These are phyloP conservation scores for Musca vetustissima DNA, from an alignment of 1,140 invertebrate genomes.

Conservation along the genomic window DNA sequence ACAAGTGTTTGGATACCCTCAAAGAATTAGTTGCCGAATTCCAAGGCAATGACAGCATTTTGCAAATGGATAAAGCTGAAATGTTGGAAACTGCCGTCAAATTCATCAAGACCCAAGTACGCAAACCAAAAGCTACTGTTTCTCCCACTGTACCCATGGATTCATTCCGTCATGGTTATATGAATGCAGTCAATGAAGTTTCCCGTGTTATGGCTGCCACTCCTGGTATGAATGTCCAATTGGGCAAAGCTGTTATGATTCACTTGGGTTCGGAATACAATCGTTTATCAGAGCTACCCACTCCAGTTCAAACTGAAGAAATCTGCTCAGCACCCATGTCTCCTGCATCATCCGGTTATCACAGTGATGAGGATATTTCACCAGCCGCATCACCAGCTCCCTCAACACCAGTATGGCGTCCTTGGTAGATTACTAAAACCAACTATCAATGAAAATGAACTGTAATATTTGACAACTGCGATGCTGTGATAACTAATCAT, in stretches of 20 bases:
- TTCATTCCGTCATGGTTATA: conserved; percentile 87
- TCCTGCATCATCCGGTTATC: conserved; percentile 51
- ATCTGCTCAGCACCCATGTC: conserved; percentile 32
- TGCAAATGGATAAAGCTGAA: conserved; percentile 95
- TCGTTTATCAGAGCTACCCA: conserved; percentile 59
- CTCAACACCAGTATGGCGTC: conserved; percentile 64
- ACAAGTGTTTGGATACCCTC: conserved; percentile 88
- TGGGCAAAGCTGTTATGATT: conserved; percentile 84
- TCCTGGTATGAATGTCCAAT: conserved; percentile 78
- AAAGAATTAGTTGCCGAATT: conserved; percentile 91
- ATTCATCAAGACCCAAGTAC: conserved; percentile 65
- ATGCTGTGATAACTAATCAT: too few species aligned
- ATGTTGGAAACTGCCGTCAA: conserved; percentile 90
- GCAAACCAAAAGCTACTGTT: conserved; percentile 52
- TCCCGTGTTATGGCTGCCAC: conserved; percentile 81
- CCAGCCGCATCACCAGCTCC: conserved; percentile 21
- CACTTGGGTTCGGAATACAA: conserved; percentile 81
- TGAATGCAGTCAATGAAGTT: conserved; percentile 90
- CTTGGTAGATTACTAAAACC: conserved; percentile 58
- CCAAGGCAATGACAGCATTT: conserved; percentile 85
- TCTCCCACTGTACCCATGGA: conserved; percentile 57
- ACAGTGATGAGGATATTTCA: conserved; percentile 38
- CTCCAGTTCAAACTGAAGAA: conserved; percentile 27
- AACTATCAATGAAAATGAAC: too few species aligned
- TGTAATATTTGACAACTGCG: too few species aligned